These are phyloP conservation scores for Pangasianodon gigas DNA, from an alignment of 2,113 vertebrate genomes.

Conservation along the genomic window DNA sequence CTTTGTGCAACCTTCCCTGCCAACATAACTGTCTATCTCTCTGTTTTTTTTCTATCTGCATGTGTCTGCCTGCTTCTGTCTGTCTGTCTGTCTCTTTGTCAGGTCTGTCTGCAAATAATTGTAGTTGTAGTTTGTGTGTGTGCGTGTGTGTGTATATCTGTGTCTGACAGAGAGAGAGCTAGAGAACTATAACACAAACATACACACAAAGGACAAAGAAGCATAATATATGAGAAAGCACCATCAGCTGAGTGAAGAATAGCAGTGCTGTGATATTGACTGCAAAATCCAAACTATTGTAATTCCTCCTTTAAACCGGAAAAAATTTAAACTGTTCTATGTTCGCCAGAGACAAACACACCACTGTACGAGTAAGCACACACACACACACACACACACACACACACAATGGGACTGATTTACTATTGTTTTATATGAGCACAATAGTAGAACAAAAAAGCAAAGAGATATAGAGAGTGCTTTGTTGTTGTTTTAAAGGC, in stretches of 20 bases:
- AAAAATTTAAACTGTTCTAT: not conserved
- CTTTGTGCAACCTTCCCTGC: too few relatives aligned
- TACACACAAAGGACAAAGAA: not conserved
- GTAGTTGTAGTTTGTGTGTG: not conserved
- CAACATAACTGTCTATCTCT: not conserved
- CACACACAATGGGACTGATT: not conserved
- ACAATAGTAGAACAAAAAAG: too few relatives aligned
- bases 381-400: not conserved
- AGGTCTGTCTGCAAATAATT: too few relatives aligned
- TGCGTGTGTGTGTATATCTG: not conserved
- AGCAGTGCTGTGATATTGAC: not conserved
- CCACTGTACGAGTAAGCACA: not conserved
- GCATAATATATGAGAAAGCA: not conserved
- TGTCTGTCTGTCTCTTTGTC: not conserved
- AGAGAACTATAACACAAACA: not conserved
- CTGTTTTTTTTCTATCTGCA: too few relatives aligned
- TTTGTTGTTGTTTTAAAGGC: slow-evolving; percentile 4
- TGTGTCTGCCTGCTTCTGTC: not conserved
- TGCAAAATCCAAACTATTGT: not conserved
- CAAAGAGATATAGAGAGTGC: not conserved
- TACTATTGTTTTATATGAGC: not conserved
- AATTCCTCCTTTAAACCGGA: not conserved
- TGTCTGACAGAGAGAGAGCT: not conserved
- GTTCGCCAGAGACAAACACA: not conserved
- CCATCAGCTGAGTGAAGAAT: not conserved